Evolutionary conservation across 2,888 invertebrate genomes (phyloP), one percentile per base, ranked within the genome.

Genomic region (Mimas tiliae): DNA sequence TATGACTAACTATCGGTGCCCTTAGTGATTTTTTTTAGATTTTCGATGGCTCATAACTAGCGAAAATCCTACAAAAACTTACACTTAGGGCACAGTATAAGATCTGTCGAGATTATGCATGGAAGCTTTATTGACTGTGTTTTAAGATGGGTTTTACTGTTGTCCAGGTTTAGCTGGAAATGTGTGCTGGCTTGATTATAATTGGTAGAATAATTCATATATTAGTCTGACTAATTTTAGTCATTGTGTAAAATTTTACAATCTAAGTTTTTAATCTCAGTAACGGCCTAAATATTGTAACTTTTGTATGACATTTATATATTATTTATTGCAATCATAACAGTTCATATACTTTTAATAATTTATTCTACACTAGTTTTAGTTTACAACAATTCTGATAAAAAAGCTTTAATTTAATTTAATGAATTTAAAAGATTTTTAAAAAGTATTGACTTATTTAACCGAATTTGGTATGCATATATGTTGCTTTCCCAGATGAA

Each of bases 371-470:
- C 34, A 65, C 48, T 65, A 65, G 65, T 14, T 65, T 16, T 65
- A 65, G 58, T 65, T 65, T 58, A 34, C 14, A 14, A 42, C 8
- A 58, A 47, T 33, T 45, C 34, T 65, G 34, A 58, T 47, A 48
- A 64, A 12, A 27, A 67, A 69, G 71, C 71, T 71, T 71, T 71
- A 71, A 70, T 65, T 65, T 58, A 34, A 58, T 50, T 38, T 58
- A 38, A 58, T 58, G n/a, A 58, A 9, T 58, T 19, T n/a, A 16
- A 16, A 38, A 58, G 7, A 14, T 58, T 58, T 42, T 42, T 34
- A 33, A 42, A 19, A 12, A 19, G 7, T 19, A 42, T 58, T 58
- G 0, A 19, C 42, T 16, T 42, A 19, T n/a, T 53, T 53, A 6
- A 34, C 14, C 0, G 11, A 42, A 11, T 19, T 58, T 38, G 55